Evolutionary conservation across 1,140 invertebrate genomes (phyloP).

Genomic region (Scaptodrosophila lebanonensis): DNA sequence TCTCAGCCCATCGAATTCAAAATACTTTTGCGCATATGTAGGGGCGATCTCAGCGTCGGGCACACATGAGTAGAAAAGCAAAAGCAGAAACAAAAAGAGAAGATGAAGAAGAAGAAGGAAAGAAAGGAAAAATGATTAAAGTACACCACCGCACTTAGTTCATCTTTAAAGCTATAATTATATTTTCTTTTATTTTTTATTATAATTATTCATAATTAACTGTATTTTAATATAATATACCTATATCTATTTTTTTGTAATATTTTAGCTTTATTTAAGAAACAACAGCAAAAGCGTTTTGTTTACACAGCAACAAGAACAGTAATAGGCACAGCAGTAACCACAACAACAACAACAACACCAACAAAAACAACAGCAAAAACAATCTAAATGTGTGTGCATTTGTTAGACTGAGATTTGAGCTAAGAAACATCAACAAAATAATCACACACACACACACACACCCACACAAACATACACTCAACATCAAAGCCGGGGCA

Average conservation of each 20-base stretch:
- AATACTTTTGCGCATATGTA: conserved; percentile 3
- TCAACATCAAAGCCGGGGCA: conserved; percentile 6
- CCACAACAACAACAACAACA: not conserved
- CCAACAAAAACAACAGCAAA: conserved; percentile 4
- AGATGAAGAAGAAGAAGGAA: too few relatives aligned
- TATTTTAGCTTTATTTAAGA: conserved; percentile 3
- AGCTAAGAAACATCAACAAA: conserved; percentile 40
- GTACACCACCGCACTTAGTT: conserved; percentile 57
- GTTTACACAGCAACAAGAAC: too few relatives aligned
- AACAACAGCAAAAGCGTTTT: not conserved
- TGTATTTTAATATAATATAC: not conserved
- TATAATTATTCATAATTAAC: conserved; percentile 19
- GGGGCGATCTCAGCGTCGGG: conserved; percentile 15
- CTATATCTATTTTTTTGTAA: too few relatives aligned
- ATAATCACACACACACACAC: conserved; percentile 10
- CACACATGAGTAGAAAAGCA: not conserved
- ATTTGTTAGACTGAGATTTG: conserved; percentile 62
- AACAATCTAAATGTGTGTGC: conserved; percentile 20
- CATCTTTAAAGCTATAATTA: conserved; percentile 30
- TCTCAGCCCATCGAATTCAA: too few relatives aligned
- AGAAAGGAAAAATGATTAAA: too few relatives aligned
- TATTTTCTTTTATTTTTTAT: conserved; percentile 11
- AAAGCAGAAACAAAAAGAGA: conserved; percentile 15
- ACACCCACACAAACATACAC: conserved; percentile 15
- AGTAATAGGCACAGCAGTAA: too few relatives aligned